phyloP scores from a whole-genome alignment of 2,113 vertebrate genomes.

The Perccottus glenii region DNA sequence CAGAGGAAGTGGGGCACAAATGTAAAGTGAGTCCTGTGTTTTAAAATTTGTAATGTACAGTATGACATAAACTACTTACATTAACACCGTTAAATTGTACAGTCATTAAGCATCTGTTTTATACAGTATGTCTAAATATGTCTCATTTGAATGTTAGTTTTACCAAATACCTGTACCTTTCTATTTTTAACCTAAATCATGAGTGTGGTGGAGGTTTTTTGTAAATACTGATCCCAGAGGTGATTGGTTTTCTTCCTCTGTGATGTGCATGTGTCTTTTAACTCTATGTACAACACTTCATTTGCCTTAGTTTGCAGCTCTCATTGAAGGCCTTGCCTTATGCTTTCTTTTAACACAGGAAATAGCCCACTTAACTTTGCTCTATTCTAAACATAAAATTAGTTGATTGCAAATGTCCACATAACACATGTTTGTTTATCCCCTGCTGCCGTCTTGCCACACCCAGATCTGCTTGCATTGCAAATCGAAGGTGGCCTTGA shows the following conservation, averaged over 20 bases:
- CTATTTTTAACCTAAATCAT: conserved; percentile 10
- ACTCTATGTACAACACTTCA: conserved; percentile 40
- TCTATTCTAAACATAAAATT: conserved; percentile 7
- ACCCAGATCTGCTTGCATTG: conserved; percentile 33
- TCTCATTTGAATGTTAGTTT: conserved; percentile 39
- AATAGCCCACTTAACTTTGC: conserved; percentile 7
- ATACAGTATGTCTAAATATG: conserved; percentile 30
- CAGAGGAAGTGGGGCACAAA: conserved; percentile 2
- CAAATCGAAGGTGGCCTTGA: conserved; percentile 30
- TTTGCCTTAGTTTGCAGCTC: conserved; percentile 64
- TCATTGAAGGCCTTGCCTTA: conserved; percentile 61
- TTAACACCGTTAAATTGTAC: conserved; percentile 1
- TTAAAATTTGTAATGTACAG: conserved; percentile 44
- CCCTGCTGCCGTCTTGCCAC: conserved; percentile 3
- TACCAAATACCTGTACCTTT: conserved; percentile 36
- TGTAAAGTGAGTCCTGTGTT: conserved; percentile 18
- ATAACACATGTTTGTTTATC: neutral
- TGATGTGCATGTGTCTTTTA: conserved; percentile 31
- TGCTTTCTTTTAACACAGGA: conserved; percentile 14
- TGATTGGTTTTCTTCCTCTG: conserved; percentile 7
- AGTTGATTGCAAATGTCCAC: neutral
- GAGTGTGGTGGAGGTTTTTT: conserved; percentile 1
- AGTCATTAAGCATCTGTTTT: conserved; percentile 28
- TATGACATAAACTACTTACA: conserved; percentile 33
- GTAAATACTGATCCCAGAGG: conserved; percentile 17